Conservation (phyloP, 2,888 invertebrate species). For the Antheraea yamamai region DNA sequence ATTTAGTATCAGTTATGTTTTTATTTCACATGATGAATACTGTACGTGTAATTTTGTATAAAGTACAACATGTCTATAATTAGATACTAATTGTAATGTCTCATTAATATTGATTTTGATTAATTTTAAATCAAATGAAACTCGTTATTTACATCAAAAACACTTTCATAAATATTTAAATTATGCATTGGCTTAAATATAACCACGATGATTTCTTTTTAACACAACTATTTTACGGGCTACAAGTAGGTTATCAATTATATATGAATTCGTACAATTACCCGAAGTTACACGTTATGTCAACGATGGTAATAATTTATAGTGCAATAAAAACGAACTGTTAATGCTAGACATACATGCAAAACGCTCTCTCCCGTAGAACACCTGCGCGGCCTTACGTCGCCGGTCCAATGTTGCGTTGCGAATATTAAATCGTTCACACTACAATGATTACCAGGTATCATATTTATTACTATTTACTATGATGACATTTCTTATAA, state of each 20-base stretch:
- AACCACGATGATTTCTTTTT: neutral
- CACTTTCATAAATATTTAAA: neutral
- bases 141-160: neutral
- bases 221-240: neutral
- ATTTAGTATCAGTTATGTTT: neutral
- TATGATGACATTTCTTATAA: slow-evolving; percentile 12
- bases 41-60: neutral
- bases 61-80: neutral
- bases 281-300: neutral
- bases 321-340: neutral
- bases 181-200: neutral
- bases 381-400: neutral
- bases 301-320: neutral
- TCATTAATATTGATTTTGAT: too few species aligned
- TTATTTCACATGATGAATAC: neutral
- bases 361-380: neutral
- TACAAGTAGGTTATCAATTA: neutral
- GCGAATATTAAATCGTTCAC: slow-evolving; percentile 46
- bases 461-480: slow-evolving; percentile 46
- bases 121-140: neutral
- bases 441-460: slow-evolving; percentile 51
- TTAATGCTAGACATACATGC: neutral
- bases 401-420: slow-evolving; percentile 19
- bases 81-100: neutral
- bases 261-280: neutral